Base-by-base conservation (phyloP, 23 tunicate genomes). In the Styela clava region DNA sequence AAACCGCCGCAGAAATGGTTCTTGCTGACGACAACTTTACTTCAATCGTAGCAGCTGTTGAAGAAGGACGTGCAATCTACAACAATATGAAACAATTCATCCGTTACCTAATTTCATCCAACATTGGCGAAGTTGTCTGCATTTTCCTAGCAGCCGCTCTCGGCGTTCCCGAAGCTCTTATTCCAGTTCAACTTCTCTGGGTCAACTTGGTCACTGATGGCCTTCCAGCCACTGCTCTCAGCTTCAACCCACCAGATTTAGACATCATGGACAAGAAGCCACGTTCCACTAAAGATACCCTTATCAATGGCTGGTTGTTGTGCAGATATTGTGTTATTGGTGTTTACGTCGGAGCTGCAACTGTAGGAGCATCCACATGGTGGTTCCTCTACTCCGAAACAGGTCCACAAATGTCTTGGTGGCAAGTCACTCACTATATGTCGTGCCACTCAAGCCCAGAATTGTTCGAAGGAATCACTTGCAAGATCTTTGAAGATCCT, bases 71-170 rank as follows among this genome's bases (percentile, higher is more conserved):
- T 44, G 99, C 99, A 3, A 95, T 95, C 78, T 95, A 95, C 86
- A 95, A 95, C 83, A 95, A 95, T 83, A 95, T 95, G 99, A 95
- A 95, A 83, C 99, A 95, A 62, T 95, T 95, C 72, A 95, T 95
- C 37, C 86, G 99, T 1, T 95, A 95, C 70, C 85, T 95, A 64
- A 95, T 95, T 72, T 95, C 99, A 9, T 95, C 99, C 32, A 95
- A 95, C 64, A 95, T 95, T 56, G 99, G 99, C n/a, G 99, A 95
- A 86, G 99, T 95, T 33, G 99, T 95, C 20, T 95, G 97, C 84
- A 95, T 95, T 37, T 95, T 95, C 86, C 76, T 95, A 74, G 99
- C 99, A 30, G 99, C 99, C 27, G 99, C 99, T 52, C 92, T 95
- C 26, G 99, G 99, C 12, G 95, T 95, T 69, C 99, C 99, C 7